Percentiles rank a stretch among this genome's conserved stretches.
Evolutionary conservation across 2,113 vertebrate genomes (phyloP).

Genomic region (Cyphomyrus plagiostoma): DNA sequence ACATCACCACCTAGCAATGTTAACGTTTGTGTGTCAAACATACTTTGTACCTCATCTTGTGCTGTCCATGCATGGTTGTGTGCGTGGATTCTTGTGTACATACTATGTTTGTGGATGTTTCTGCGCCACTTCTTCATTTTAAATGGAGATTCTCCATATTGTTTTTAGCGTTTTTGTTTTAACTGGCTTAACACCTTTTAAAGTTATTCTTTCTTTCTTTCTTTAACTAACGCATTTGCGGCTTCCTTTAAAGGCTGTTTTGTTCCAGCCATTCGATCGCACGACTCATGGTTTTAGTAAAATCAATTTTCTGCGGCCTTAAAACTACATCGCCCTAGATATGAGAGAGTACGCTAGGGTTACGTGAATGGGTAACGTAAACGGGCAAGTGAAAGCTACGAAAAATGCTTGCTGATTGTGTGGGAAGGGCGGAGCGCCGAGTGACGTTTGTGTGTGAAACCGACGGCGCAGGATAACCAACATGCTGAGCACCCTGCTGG

Average conservation of each 20-base stretch:
- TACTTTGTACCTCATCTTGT: neutral
- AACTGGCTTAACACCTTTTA: neutral
- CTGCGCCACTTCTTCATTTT: neutral
- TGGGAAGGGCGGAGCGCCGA: neutral
- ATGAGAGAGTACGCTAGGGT: neutral
- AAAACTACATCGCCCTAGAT: neutral
- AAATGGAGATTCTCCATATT: neutral
- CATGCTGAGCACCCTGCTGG: slow-evolving; percentile 62
- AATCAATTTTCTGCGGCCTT: neutral
- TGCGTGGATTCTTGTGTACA: too few relatives aligned
- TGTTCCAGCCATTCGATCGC: neutral
- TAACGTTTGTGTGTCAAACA: neutral
- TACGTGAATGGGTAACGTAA: neutral
- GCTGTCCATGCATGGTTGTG: neutral
- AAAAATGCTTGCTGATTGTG: neutral
- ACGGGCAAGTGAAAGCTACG: neutral
- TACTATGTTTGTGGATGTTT: neutral
- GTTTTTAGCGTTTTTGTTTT: neutral
- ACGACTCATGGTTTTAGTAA: neutral
- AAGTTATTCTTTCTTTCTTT: neutral
- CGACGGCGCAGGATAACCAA: slow-evolving; percentile 52
- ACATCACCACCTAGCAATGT: neutral
- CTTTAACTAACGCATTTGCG: neutral
- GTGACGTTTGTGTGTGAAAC: neutral
- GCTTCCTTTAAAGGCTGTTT: neutral